Conservation (phyloP, 2,113 vertebrate species). For the Colaptes auratus region DNA sequence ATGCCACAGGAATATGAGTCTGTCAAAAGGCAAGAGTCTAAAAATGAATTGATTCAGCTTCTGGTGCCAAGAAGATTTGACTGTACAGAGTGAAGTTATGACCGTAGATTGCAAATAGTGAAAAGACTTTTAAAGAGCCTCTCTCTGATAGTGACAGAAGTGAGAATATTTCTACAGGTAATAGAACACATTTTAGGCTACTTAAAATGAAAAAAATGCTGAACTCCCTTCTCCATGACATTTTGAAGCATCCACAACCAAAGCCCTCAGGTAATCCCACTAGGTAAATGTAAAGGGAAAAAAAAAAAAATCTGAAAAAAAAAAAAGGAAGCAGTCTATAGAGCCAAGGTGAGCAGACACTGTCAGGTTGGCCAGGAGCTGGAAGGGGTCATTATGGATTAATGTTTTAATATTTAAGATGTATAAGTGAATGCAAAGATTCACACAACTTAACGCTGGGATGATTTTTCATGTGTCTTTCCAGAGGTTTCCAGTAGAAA, state of each 20-base stretch:
- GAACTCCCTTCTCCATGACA: background rate
- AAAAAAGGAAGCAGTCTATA: background rate
- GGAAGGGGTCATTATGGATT: background rate
- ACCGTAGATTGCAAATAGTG: background rate
- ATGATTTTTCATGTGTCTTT: background rate
- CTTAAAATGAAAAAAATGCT: background rate
- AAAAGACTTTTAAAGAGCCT: background rate
- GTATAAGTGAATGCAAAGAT: background rate
- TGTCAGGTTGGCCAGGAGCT: background rate
- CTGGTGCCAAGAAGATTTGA: background rate
- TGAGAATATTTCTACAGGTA: constrained; percentile 5
- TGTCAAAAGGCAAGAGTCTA: constrained; percentile 45
- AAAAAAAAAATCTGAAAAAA: background rate
- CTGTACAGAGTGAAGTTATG: background rate
- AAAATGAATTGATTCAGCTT: constrained; percentile 22
- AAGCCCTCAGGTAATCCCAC: background rate
- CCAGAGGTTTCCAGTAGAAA: background rate
- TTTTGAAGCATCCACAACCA: background rate
- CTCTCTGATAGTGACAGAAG: background rate
- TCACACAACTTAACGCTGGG: background rate
- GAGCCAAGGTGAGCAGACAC: background rate
- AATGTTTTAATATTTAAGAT: background rate
- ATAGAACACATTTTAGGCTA: background rate
- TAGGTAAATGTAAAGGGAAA: background rate
- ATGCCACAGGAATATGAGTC: constrained; percentile 40